Conservation (phyloP, 2,113 vertebrate genomes). For the Mirza zaza region DNA sequence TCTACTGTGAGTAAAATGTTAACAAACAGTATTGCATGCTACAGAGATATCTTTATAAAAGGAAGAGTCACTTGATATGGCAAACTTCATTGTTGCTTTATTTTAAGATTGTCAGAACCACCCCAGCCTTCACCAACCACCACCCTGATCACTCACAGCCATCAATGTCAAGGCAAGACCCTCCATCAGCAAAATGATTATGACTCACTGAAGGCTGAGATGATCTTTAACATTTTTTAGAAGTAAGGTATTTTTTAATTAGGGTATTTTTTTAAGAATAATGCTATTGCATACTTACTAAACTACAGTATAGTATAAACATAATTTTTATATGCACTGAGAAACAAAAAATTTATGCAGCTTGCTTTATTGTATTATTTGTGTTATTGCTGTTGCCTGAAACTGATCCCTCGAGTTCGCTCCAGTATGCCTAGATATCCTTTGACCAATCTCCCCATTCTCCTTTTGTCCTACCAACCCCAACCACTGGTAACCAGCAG, state of each 20-base stretch:
- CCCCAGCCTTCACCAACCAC: neutral
- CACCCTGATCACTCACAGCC: neutral
- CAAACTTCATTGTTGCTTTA: neutral
- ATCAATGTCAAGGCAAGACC: neutral
- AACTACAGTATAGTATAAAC: neutral
- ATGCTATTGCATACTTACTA: neutral
- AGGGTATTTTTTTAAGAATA: neutral
- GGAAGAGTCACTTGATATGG: no score
- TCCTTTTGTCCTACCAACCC: neutral
- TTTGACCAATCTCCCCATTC: neutral
- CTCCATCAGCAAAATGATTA: neutral
- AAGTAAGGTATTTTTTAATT: neutral
- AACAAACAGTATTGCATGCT: neutral
- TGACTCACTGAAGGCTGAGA: neutral
- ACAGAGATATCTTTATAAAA: neutral
- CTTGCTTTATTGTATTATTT: neutral
- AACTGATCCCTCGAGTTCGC: neutral
- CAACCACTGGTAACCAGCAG: neutral
- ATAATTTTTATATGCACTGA: neutral
- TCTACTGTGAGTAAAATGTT: neutral
- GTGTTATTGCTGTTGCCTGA: neutral
- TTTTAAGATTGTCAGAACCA: neutral
- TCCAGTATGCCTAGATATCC: neutral
- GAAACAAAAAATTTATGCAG: neutral
- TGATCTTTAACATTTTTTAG: neutral